Conservation (phyloP, 2,113 vertebrate genomes). For the Pyrgilauda ruficollis region DNA sequence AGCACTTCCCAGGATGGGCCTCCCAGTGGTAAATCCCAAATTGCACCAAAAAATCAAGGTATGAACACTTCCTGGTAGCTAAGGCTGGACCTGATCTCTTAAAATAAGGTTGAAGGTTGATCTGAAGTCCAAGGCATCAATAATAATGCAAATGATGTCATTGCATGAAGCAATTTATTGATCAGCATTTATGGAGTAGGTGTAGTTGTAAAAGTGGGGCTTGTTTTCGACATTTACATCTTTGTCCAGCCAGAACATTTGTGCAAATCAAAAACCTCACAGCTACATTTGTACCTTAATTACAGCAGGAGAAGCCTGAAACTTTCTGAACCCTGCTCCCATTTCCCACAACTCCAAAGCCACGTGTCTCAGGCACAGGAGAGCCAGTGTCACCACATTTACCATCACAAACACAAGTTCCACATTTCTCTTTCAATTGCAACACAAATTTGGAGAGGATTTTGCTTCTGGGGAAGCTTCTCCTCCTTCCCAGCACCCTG, state of each 20-base stretch:
- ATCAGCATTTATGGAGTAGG: not conserved
- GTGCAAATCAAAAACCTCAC: not conserved
- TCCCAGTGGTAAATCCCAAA: not conserved
- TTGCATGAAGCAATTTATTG: not conserved
- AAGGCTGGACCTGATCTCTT: not conserved
- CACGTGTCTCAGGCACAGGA: not conserved
- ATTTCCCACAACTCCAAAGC: not conserved
- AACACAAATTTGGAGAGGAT: not conserved
- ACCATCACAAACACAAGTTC: not conserved
- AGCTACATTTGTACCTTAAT: not conserved
- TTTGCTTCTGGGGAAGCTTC: not conserved
- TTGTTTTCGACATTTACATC: not conserved
- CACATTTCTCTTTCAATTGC: not conserved
- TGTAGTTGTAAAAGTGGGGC: not conserved
- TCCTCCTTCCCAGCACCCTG: not conserved
- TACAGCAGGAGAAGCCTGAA: not conserved
- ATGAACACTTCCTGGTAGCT: not conserved
- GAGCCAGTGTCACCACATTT: not conserved
- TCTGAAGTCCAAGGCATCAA: not conserved
- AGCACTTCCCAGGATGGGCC: not conserved
- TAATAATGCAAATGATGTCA: not conserved
- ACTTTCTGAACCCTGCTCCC: not conserved
- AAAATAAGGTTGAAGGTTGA: not conserved
- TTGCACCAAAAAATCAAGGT: not conserved
- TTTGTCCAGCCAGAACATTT: not conserved